Conservation (phyloP, 2,888 invertebrate genomes). For the Palloptera scutellata region DNA sequence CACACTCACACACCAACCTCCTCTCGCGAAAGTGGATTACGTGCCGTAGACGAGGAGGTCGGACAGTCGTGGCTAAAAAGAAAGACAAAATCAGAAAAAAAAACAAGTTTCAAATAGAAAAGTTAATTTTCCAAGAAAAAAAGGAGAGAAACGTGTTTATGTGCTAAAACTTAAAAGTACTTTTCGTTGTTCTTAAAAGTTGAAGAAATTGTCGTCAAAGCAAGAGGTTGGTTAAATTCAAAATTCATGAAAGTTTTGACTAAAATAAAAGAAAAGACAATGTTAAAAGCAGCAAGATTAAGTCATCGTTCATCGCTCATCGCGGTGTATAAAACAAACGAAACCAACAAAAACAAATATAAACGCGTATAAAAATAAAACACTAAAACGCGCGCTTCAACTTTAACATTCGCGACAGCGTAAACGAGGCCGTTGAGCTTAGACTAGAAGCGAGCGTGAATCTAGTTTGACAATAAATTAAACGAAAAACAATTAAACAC, state of each 20-base stretch:
- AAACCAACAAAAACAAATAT: not conserved
- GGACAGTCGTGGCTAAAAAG: conserved; percentile 22
- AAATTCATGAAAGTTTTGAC: not conserved
- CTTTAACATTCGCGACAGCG: too few relatives aligned
- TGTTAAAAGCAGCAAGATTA: not conserved
- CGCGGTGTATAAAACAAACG: not conserved
- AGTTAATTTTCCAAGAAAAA: conserved; percentile 3
- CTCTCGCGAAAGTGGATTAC: not conserved
- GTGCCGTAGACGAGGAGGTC: conserved; percentile 21
- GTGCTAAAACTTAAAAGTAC: too few relatives aligned
- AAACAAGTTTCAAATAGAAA: not conserved
- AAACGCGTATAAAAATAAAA: not conserved
- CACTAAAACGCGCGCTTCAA: not conserved
- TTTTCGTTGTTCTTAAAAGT: not conserved
- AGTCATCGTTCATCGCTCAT: not conserved
- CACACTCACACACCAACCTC: conserved; percentile 28
- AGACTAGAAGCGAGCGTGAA: too few relatives aligned
- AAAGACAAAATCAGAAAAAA: not conserved
- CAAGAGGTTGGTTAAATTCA: conserved; percentile 46
- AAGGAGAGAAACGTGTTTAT: not conserved
- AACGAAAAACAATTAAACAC: too few relatives aligned
- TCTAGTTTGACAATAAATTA: too few relatives aligned
- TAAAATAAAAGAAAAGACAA: not conserved
- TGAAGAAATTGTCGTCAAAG: conserved; percentile 49
- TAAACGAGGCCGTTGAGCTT: too few relatives aligned